phyloP scores from a whole-genome alignment of 1,140 invertebrate genomes.

The Leptonema lineaticorne region DNA sequence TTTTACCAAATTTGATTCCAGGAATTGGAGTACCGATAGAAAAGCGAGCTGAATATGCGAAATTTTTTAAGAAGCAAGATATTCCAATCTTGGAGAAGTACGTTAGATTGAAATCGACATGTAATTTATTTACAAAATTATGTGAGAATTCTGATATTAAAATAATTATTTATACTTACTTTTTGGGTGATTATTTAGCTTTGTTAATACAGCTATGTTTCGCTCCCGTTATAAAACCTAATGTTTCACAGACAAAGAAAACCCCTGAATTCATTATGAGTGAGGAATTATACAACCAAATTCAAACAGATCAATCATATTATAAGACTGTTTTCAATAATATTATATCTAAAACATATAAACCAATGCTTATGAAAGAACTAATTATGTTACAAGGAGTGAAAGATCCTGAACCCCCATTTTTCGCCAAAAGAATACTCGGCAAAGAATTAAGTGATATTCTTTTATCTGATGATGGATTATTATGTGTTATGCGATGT shows the following conservation, averaged over 20 bases:
- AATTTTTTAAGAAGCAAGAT: constrained; percentile 41
- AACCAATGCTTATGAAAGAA: constrained; percentile 65
- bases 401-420: constrained; percentile 57
- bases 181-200: constrained; percentile 60
- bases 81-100: constrained; percentile 44
- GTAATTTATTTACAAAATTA: constrained; percentile 28
- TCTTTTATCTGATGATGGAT: constrained; percentile 61
- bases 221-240: constrained; percentile 64
- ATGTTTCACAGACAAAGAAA: constrained; percentile 38
- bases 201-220: constrained; percentile 69
- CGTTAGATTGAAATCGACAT: constrained; percentile 42
- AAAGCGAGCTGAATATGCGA: constrained; percentile 48
- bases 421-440: constrained; percentile 65
- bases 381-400: constrained; percentile 66
- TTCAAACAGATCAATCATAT: constrained; percentile 55
- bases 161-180: constrained; percentile 53
- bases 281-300: constrained; percentile 55
- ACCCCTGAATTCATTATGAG: constrained; percentile 52
- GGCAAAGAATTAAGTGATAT: constrained; percentile 60
- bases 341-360: constrained; percentile 60
- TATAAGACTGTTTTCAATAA: constrained; percentile 58
- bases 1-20: constrained; percentile 64
- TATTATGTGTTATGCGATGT: constrained; percentile 60
- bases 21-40: constrained; percentile 62
- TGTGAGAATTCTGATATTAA: constrained; percentile 49